phyloP scores from a whole-genome alignment of 2,797 vertebrate genomes.

The Limosa lapponica region DNA sequence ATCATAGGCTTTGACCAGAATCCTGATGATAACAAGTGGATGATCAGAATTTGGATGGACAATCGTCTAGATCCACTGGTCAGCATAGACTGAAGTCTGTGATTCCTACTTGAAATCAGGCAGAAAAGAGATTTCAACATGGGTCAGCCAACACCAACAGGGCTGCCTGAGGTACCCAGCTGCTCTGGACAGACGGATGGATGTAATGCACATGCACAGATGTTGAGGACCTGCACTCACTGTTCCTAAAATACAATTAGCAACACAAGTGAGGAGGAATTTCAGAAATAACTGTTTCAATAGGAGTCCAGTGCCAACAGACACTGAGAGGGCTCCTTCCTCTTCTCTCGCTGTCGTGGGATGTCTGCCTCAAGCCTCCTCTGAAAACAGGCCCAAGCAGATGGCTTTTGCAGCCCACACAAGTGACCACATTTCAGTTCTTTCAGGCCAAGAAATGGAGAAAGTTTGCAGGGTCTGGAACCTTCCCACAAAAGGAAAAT shows the following conservation, averaged over 20 bases:
- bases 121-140: background rate
- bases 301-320: background rate
- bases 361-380: background rate
- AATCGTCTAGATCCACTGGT: background rate
- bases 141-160: background rate
- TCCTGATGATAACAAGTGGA: background rate
- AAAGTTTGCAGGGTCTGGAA: background rate
- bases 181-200: background rate
- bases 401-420: background rate
- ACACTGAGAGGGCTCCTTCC: background rate
- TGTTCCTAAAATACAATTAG: background rate
- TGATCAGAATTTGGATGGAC: background rate
- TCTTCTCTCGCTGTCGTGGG: background rate
- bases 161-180: background rate
- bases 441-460: background rate
- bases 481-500: background rate
- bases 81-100: background rate
- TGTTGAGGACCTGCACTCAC: accelerated
- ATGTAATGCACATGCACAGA: background rate
- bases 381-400: background rate
- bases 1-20: background rate
- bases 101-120: background rate
- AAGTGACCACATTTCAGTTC: background rate
- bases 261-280: background rate
- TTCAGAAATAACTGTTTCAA: background rate